These are phyloP conservation scores for Fragum whitleyi DNA, from an alignment of 2,888 invertebrate genomes.

Conservation along the genomic window DNA sequence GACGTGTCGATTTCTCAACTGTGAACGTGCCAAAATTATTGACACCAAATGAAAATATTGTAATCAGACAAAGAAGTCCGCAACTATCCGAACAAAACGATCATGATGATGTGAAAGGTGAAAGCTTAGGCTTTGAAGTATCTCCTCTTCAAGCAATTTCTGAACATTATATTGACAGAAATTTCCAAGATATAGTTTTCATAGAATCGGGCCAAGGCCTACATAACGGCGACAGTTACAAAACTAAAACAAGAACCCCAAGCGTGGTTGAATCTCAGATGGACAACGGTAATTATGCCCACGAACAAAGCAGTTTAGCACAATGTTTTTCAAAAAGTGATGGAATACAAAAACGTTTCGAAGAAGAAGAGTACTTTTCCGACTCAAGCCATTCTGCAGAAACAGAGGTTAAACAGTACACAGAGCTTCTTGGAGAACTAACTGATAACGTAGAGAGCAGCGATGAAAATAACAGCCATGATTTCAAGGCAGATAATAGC, in stretches of 20 bases:
- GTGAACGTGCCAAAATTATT: slow-evolving; percentile 6
- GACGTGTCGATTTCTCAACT: not conserved
- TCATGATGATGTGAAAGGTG: not conserved
- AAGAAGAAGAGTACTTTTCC: too few species aligned
- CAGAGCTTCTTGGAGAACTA: not conserved
- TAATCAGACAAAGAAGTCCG: not conserved
- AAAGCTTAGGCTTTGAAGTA: slow-evolving; percentile 54
- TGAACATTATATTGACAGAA: not conserved
- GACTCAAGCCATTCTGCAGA: not conserved
- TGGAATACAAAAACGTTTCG: too few species aligned
- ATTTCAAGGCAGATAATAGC: slow-evolving; percentile 1
- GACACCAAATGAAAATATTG: slow-evolving; percentile 43
- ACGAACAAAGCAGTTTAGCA: too few species aligned
- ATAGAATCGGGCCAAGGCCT: too few species aligned
- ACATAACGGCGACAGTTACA: too few species aligned
- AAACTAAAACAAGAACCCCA: too few species aligned
- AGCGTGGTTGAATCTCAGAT: too few species aligned
- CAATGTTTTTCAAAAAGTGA: too few species aligned
- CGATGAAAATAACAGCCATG: not conserved
- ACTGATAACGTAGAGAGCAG: not conserved
- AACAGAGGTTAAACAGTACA: not conserved
- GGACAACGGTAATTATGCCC: too few species aligned
- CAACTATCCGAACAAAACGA: not conserved
- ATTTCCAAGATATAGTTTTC: too few species aligned
- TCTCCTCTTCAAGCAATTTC: slow-evolving; percentile 26